Conservation (phyloP, 2,113 vertebrate genomes). For the Corythaeola cristata region DNA sequence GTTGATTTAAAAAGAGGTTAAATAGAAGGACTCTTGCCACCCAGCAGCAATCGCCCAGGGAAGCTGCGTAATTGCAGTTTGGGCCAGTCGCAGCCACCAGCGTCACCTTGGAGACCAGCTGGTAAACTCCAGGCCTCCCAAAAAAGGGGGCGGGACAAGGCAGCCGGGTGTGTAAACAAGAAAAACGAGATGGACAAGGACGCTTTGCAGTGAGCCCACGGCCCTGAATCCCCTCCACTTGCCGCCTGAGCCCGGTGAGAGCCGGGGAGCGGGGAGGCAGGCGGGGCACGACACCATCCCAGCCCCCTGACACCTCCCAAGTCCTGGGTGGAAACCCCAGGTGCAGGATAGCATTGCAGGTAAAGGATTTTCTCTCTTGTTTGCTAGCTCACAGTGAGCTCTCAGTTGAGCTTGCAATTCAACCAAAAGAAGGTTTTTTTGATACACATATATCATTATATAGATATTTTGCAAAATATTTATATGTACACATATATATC, state of each 20-base stretch:
- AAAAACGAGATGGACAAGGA: not conserved
- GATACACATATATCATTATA: not conserved
- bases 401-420: not conserved
- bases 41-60: not conserved
- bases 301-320: not conserved
- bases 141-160: not conserved
- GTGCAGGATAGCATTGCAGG: not conserved
- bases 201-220: not conserved
- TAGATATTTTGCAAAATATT: not conserved
- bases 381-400: not conserved
- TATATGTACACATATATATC: no score
- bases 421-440: not conserved
- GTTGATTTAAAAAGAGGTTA: not conserved
- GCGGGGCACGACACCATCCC: rapidly evolving
- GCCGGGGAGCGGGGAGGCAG: rapidly evolving
- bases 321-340: not conserved
- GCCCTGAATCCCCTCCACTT: not conserved
- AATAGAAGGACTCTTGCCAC: not conserved
- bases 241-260: rapidly evolving
- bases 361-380: slow-evolving; percentile 17
- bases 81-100: not conserved
- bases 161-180: not conserved
- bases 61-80: not conserved
- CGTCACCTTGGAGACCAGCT: slow-evolving; percentile 48
- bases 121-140: slow-evolving; percentile 25